These are phyloP conservation scores for Danio aesculapii DNA, from an alignment of 2,797 vertebrate genomes.

Conservation along the genomic window DNA sequence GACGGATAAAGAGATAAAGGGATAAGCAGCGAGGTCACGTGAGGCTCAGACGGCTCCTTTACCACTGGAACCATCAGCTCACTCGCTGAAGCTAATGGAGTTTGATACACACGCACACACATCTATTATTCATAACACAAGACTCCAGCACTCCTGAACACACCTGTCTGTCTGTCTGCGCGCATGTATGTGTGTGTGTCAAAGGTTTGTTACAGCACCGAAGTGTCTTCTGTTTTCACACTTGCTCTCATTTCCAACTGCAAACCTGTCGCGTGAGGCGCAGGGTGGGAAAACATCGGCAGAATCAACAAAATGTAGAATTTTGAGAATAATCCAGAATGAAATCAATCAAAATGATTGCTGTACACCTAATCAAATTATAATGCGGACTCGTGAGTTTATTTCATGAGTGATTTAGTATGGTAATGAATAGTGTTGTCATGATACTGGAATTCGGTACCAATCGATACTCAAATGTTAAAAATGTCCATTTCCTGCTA, in stretches of 20 bases:
- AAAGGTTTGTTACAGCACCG: conserved; percentile 1
- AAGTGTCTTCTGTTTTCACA: conserved; percentile 22
- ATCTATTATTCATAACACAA: conserved; percentile 59
- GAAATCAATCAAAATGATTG: background rate
- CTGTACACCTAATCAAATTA: background rate
- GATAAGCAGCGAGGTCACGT: background rate
- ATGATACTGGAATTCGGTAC: too few species aligned
- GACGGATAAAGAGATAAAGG: conserved; percentile 24
- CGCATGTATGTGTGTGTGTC: background rate
- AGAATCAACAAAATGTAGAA: background rate
- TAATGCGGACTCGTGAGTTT: background rate
- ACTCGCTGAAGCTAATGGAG: conserved; percentile 55
- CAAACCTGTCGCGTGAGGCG: background rate
- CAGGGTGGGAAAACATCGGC: background rate
- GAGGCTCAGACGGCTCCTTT: conserved; percentile 10
- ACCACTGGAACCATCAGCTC: conserved; percentile 4
- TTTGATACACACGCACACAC: conserved; percentile 40
- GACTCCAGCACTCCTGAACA: conserved; percentile 33
- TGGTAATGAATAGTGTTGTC: too few species aligned
- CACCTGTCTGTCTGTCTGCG: conserved; percentile 31
- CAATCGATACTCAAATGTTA: too few species aligned
- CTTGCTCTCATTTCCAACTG: background rate
- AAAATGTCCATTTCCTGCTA: too few species aligned
- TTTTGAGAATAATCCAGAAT: background rate
- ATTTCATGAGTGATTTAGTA: too few species aligned